Evolutionary conservation across 2,888 invertebrate species (phyloP).

Genomic region (Stenchaetothrips biformis): DNA sequence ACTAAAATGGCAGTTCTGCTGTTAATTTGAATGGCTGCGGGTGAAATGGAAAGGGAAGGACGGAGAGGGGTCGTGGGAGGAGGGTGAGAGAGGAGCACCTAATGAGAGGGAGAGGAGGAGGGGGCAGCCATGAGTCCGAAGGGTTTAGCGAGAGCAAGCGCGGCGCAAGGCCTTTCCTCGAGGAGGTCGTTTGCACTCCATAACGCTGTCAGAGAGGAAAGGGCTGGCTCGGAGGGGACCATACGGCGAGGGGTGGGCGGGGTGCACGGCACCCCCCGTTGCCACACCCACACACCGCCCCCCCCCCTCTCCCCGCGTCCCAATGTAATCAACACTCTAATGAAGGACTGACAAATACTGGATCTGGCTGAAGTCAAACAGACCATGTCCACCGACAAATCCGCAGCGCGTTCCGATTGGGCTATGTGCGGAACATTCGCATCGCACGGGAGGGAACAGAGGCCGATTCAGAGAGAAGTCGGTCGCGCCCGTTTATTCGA

Average conservation of each 20-base stretch:
- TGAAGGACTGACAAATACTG: background rate
- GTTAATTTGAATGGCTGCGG: no score
- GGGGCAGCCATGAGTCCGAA: no score
- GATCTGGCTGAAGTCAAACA: background rate
- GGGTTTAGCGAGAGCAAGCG: background rate
- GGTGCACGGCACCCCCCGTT: background rate
- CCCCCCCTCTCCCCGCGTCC: background rate
- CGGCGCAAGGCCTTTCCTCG: background rate
- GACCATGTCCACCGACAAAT: background rate
- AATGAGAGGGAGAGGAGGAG: background rate
- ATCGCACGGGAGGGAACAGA: no score
- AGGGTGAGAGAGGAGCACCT: background rate
- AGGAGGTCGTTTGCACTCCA: background rate
- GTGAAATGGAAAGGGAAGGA: background rate
- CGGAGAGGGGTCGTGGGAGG: background rate
- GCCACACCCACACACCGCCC: background rate
- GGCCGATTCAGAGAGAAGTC: no score
- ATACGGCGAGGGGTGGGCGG: background rate
- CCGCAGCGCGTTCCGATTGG: background rate
- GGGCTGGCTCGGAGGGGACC: background rate
- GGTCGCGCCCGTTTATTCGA: no score
- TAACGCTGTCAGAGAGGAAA: background rate
- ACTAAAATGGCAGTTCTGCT: no score
- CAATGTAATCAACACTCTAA: no score
- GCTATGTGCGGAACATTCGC: no score